Base-by-base conservation (phyloP, 2,113 vertebrate species). In the Ascaphus truei region DNA sequence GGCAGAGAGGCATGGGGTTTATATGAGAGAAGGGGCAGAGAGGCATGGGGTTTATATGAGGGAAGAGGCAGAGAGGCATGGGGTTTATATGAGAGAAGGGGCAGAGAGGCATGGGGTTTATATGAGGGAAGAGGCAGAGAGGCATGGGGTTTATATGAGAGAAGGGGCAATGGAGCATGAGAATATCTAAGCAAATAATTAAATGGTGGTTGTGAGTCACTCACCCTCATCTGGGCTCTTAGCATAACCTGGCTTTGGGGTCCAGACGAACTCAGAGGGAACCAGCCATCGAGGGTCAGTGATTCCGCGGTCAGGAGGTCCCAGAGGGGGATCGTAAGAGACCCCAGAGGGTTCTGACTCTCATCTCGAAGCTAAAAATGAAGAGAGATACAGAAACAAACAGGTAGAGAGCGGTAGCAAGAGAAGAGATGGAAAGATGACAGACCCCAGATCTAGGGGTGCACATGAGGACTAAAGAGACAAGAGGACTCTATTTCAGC, bases 211-310 rank as follows among this genome's bases (percentile, higher is more conserved):
- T 20, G 3, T 15, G 8, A 29, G 2, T 3, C 15, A 80, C 83
- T 77, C 72, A 95, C 95, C 90, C 93, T 91, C 9, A 98, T 83
- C 27, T 88, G 86, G 5, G 78, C 88, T 78, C 90, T 90, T 76
- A 98, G 76, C 1, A 98, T 79, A 73, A 96, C 80, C 79, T 95
- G 91, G 69, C 86, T 91, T 78, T 81, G 80, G 7, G 92, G 81
- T 15, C 88, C 81, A 2, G 84, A 89, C 47, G 81, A 89, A 34
- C 74, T 82, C 78, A 96, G 84, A 0, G 37, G 68, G 26, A 96
- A 75, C 95, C 95, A 96, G 6, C 55, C 83, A 72, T 98, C 95
- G 55, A 95, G 73, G 39, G 88, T 84, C 50, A 96, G 77, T 30
- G 15, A 84, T 4, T 87, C 85, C 15, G 86, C 82, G 5, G 26